phyloP scores from a whole-genome alignment of 1,140 invertebrate genomes.

The Drosophila tristis region DNA sequence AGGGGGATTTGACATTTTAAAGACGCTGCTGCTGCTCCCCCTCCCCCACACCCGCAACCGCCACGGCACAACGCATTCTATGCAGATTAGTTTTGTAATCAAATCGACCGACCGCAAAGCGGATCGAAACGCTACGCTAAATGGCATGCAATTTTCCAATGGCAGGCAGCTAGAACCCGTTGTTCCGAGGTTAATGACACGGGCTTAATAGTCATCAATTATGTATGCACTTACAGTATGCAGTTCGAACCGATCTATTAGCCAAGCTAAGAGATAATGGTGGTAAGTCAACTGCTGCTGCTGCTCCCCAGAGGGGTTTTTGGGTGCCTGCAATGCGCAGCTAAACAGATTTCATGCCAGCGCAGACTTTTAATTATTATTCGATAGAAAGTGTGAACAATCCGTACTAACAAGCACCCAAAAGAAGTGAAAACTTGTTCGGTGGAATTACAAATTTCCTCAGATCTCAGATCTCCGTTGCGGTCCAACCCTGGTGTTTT shows the following conservation, averaged over 20 bases:
- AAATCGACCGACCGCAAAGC: constrained; percentile 12
- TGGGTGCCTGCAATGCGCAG: constrained; percentile 14
- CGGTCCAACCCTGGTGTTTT: not conserved
- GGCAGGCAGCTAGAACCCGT: constrained; percentile 36
- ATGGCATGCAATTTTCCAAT: constrained; percentile 32
- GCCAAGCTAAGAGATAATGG: constrained; percentile 39
- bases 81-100: constrained; percentile 48
- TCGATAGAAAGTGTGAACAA: constrained; percentile 44
- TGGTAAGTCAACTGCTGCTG: constrained; percentile 8
- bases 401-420: constrained; percentile 30
- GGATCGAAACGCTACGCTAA: not conserved
- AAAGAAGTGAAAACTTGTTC: not conserved
- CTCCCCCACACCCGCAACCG: too few relatives aligned
- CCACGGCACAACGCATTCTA: constrained; percentile 36
- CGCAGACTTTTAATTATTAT: constrained; percentile 21
- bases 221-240: constrained; percentile 29
- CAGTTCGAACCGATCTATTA: constrained; percentile 39
- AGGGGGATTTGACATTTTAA: constrained; percentile 31
- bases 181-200: constrained; percentile 60
- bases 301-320: too few relatives aligned
- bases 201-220: constrained; percentile 10
- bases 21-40: constrained; percentile 11
- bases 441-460: not conserved
- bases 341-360: constrained; percentile 21
- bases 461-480: not conserved